Evolutionary conservation across 1,140 invertebrate genomes (phyloP).

Genomic region (Meloidogyne hapla): DNA sequence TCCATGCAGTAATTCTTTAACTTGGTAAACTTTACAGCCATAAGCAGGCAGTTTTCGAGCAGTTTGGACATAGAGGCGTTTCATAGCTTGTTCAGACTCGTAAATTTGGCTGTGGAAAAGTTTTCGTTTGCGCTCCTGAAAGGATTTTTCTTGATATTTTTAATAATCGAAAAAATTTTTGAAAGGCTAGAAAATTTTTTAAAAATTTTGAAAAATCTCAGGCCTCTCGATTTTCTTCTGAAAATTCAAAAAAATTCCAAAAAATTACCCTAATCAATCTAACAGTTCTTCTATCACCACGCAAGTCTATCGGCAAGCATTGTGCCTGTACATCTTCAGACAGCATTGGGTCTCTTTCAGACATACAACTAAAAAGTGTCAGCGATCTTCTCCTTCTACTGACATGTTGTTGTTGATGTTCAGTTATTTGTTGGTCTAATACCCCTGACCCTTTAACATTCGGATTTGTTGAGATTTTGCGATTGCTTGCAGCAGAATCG

Average conservation of each 20-base stretch:
- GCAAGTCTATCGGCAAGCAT: slow-evolving; percentile 59
- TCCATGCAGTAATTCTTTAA: slow-evolving; percentile 72
- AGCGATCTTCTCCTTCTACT: slow-evolving; percentile 47
- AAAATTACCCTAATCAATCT: slow-evolving; percentile 63
- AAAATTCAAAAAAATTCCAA: not conserved
- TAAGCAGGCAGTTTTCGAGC: slow-evolving; percentile 71
- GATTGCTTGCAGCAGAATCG: slow-evolving; percentile 36
- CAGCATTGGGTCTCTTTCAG: slow-evolving; percentile 56
- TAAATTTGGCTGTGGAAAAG: slow-evolving; percentile 73
- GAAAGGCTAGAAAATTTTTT: not conserved
- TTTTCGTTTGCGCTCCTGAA: slow-evolving; percentile 74
- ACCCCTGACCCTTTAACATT: slow-evolving; percentile 8
- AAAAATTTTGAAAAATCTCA: too few species aligned
- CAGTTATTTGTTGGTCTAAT: slow-evolving; percentile 8
- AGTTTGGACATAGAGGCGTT: slow-evolving; percentile 70
- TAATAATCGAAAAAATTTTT: not conserved
- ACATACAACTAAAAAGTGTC: slow-evolving; percentile 57
- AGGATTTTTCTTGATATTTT: not conserved
- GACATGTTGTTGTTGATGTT: slow-evolving; percentile 38
- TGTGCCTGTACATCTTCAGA: slow-evolving; percentile 60
- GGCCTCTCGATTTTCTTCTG: not conserved
- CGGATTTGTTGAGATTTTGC: slow-evolving; percentile 25
- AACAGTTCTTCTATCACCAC: slow-evolving; percentile 60
- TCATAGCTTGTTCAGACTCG: slow-evolving; percentile 72
- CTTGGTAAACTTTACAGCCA: slow-evolving; percentile 72